Percentiles rank a stretch among this genome's conserved stretches.
These are phyloP conservation scores for Timema cristinae DNA, from an alignment of 2,888 invertebrate species.

Conservation along the genomic window DNA sequence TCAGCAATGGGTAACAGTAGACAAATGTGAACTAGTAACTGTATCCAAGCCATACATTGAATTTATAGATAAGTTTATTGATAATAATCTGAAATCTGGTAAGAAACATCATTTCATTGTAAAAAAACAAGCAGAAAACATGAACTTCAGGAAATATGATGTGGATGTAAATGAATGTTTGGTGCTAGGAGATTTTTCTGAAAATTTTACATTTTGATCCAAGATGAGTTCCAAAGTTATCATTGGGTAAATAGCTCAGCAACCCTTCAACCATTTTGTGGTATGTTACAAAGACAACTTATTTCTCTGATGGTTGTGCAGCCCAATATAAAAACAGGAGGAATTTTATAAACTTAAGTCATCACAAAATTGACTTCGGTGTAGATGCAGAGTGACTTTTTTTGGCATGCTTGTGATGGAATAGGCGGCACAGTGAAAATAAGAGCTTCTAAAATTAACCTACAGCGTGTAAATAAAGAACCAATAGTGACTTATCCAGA, in stretches of 20 bases:
- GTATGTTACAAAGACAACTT: background rate
- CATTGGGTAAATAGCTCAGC: background rate
- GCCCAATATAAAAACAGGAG: constrained; percentile 14
- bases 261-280: background rate
- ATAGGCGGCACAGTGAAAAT: constrained; percentile 5
- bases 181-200: too few relatives aligned
- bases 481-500: constrained; percentile 8
- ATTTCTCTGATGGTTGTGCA: background rate
- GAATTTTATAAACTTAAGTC: constrained; percentile 10
- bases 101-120: constrained; percentile 1
- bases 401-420: constrained; percentile 1
- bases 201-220: background rate
- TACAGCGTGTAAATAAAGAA: background rate
- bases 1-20: too few relatives aligned
- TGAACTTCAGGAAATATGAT: background rate
- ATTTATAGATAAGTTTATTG: constrained; percentile 8
- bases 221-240: background rate
- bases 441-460: constrained; percentile 6
- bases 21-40: too few relatives aligned
- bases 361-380: constrained; percentile 3
- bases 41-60: background rate
- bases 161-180: too few relatives aligned
- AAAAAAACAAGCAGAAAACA: background rate
- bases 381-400: background rate
- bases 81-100: background rate